Evolutionary conservation across 2,888 invertebrate species (phyloP).

Genomic region (Andrena flavipes): DNA sequence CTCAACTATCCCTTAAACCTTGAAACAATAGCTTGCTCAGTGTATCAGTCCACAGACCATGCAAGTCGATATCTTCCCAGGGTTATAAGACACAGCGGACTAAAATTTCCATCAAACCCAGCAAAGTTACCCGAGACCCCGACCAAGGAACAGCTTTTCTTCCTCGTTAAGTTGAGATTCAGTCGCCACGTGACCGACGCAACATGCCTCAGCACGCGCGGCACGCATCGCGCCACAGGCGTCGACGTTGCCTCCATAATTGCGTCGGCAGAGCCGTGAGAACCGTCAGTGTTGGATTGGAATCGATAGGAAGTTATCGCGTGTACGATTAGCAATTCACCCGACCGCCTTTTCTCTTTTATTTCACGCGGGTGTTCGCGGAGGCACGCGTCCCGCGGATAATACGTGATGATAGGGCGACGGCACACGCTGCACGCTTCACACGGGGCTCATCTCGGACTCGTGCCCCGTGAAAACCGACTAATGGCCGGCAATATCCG

Average conservation of each 20-base stretch:
- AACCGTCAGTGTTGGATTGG: conserved; percentile 4
- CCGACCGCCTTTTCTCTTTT: conserved; percentile 39
- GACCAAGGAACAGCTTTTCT: neutral
- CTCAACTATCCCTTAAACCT: neutral
- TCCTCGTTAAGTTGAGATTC: neutral
- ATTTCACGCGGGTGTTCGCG: conserved; percentile 20
- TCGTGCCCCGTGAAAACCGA: conserved; percentile 17
- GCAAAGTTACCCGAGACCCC: neutral
- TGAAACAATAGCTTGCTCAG: neutral
- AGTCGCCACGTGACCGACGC: neutral
- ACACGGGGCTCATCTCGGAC: conserved; percentile 50
- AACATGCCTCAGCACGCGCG: conserved; percentile 4
- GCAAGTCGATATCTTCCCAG: neutral
- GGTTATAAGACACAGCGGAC: neutral
- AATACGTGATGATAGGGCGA: conserved; percentile 54
- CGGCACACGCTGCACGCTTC: conserved; percentile 48
- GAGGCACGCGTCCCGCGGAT: conserved; percentile 31
- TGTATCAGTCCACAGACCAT: too few species aligned
- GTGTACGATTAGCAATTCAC: neutral
- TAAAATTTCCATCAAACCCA: neutral
- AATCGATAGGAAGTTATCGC: conserved; percentile 35
- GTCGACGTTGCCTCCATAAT: neutral
- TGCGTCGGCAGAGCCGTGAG: conserved; percentile 12
- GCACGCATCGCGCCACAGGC: neutral
- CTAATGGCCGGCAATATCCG: conserved; percentile 43